Evolutionary conservation across 2,888 invertebrate genomes (phyloP).

Genomic region (Plebejus melissa): DNA sequence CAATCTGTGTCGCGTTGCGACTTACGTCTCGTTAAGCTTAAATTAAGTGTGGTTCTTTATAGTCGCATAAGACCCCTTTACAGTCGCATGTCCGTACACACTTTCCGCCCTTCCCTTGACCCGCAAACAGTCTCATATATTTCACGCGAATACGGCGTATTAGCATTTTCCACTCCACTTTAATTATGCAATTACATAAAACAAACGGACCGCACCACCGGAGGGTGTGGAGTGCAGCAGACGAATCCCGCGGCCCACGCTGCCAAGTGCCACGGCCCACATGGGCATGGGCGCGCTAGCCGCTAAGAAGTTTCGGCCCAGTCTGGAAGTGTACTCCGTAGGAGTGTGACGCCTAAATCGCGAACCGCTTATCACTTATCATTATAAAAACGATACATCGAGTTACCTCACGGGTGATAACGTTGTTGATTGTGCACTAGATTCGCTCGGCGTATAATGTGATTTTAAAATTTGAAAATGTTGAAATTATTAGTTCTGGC

Average conservation of each 20-base stretch:
- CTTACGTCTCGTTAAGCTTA: too few relatives aligned
- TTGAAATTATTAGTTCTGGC: constrained; percentile 40
- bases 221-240: not conserved
- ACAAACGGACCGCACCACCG: not conserved
- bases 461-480: constrained; percentile 40
- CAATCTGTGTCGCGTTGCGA: too few relatives aligned
- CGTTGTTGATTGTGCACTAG: constrained; percentile 40
- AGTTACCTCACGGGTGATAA: constrained; percentile 67
- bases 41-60: not conserved
- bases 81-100: not conserved
- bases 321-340: constrained; percentile 40
- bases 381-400: constrained; percentile 64
- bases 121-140: not conserved
- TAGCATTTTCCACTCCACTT: not conserved
- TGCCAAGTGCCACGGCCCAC: not conserved
- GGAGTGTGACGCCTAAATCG: constrained; percentile 39
- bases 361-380: constrained; percentile 60
- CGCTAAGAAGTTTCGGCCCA: constrained; percentile 34
- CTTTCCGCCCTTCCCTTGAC: not conserved
- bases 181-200: constrained; percentile 10
- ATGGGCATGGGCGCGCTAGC: not conserved
- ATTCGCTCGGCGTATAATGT: constrained; percentile 28
- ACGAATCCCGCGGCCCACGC: not conserved
- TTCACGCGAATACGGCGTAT: not conserved
- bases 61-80: not conserved